A percentile compares a stretch with the other conserved stretches of the same genome.
phyloP scores from a whole-genome alignment of 2,888 invertebrate species.

The Cephus runcator region DNA sequence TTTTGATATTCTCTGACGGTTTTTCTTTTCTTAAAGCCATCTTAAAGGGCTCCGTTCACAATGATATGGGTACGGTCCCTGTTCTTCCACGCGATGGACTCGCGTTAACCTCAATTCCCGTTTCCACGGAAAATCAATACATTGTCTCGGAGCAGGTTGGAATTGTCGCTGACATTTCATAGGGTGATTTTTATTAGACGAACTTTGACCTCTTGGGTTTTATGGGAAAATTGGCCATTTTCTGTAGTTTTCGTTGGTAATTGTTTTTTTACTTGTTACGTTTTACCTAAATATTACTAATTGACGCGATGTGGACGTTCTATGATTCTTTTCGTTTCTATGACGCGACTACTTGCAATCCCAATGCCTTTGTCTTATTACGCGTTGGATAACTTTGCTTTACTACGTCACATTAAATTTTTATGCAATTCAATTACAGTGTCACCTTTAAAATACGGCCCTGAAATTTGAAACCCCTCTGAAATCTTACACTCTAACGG shows the following conservation, averaged over 20 bases:
- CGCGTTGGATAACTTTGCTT: background rate
- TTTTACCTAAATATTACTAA: background rate
- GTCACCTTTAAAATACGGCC: background rate
- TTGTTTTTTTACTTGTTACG: background rate
- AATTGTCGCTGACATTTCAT: background rate
- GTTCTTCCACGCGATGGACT: conserved; percentile 26
- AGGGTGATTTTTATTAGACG: background rate
- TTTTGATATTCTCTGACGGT: background rate
- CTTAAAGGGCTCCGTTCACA: background rate
- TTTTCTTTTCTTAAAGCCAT: background rate
- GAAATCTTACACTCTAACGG: background rate
- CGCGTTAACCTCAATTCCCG: conserved; percentile 56
- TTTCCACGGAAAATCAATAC: conserved; percentile 61
- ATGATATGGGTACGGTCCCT: background rate
- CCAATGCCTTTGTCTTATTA: background rate
- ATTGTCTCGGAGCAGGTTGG: conserved; percentile 1
- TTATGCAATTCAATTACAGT: background rate
- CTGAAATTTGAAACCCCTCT: background rate
- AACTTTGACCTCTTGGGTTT: background rate
- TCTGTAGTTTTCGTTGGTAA: background rate
- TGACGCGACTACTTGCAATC: background rate
- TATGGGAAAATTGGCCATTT: background rate
- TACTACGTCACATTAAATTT: background rate
- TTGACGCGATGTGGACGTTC: background rate
- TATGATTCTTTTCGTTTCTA: background rate